Conservation (phyloP, 2,113 vertebrate genomes). For the Chionodraco myersi region DNA sequence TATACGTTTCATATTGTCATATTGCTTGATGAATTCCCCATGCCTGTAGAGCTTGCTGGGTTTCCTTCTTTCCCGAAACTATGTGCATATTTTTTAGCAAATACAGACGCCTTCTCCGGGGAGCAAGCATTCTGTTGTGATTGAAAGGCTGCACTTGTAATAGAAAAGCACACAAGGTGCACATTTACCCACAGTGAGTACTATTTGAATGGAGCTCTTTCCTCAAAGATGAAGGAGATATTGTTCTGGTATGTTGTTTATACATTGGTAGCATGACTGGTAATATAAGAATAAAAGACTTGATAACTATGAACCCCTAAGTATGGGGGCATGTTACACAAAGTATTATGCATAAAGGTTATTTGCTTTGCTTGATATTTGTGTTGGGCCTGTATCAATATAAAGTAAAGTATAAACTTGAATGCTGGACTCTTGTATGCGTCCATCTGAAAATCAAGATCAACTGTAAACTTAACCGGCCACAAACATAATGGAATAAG, state of each 20-base stretch:
- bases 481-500: not conserved
- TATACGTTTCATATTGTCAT: constrained; percentile 7
- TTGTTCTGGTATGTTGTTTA: not conserved
- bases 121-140: not conserved
- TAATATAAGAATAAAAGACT: not conserved
- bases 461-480: not conserved
- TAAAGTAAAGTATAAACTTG: not conserved
- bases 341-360: not conserved
- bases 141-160: constrained; percentile 7
- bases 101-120: constrained; percentile 13
- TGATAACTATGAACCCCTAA: not conserved
- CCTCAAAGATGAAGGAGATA: not conserved
- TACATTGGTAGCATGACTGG: not conserved
- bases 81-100: constrained; percentile 23
- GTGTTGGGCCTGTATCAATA: not conserved
- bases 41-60: not conserved
- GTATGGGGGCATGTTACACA: not conserved
- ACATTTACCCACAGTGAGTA: constrained; percentile 5
- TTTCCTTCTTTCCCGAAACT: constrained; percentile 21
- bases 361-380: not conserved
- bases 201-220: constrained; percentile 4
- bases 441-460: not conserved
- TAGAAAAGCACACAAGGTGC: constrained; percentile 22
- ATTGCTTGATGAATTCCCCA: constrained; percentile 20
- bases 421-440: no score